Conservation (phyloP, 2,113 vertebrate genomes). For the Pongo abelii region DNA sequence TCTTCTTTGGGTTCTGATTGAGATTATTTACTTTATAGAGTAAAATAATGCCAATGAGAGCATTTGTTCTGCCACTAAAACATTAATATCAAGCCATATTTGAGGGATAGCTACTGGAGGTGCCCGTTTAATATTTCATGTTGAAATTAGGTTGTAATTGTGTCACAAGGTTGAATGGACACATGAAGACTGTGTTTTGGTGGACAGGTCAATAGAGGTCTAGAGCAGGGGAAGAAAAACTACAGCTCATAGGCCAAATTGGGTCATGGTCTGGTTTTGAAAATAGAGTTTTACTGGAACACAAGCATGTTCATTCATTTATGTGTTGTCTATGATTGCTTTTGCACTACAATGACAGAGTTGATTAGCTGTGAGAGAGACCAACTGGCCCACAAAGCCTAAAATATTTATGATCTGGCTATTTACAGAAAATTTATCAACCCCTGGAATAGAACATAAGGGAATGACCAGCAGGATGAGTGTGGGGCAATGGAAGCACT, state of each 20-base stretch:
- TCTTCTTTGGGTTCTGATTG: not conserved
- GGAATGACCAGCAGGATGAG: not conserved
- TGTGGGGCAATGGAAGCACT: not conserved
- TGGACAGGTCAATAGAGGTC: not conserved
- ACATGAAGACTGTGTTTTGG: not conserved
- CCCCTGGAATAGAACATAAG: not conserved
- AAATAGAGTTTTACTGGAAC: not conserved
- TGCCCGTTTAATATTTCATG: conserved; percentile 20
- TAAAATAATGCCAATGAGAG: not conserved
- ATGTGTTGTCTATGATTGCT: not conserved
- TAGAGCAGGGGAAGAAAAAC: not conserved
- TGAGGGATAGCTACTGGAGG: not conserved
- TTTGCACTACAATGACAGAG: not conserved
- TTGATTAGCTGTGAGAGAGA: not conserved
- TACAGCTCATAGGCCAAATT: not conserved
- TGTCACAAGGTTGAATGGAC: not conserved
- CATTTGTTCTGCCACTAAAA: not conserved
- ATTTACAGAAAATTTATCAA: not conserved
- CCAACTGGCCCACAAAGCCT: not conserved
- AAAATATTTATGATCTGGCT: not conserved
- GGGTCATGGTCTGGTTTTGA: not conserved
- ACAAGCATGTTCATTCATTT: not conserved
- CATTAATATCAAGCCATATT: not conserved
- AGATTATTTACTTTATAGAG: not conserved
- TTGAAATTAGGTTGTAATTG: not conserved